A percentile compares a stretch with the other conserved stretches of the same genome.
phyloP scores from a whole-genome alignment of 2,113 vertebrate genomes.

The Sclerurus mexicanus region DNA sequence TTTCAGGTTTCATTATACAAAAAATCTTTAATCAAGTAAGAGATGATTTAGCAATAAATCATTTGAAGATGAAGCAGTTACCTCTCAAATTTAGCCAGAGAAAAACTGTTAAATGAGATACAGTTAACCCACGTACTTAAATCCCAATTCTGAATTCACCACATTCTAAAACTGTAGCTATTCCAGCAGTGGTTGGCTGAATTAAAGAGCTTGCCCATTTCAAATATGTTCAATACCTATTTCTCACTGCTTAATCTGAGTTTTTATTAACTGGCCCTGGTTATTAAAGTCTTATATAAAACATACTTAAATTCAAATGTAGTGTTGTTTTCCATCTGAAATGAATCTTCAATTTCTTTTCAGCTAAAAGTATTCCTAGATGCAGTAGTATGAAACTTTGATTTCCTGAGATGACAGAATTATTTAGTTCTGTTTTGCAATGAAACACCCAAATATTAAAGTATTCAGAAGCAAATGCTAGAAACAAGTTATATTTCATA shows the following conservation, averaged over 20 bases:
- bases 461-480: not conserved
- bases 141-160: not conserved
- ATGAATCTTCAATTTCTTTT: not conserved
- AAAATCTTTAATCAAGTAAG: not conserved
- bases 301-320: not conserved
- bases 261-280: not conserved
- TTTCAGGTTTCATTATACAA: not conserved
- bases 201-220: not conserved
- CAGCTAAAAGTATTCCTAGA: not conserved
- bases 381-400: not conserved
- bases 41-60: not conserved
- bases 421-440: not conserved
- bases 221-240: not conserved
- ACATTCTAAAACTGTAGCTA: not conserved
- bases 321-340: not conserved
- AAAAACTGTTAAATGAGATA: not conserved
- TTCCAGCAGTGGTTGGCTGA: not conserved
- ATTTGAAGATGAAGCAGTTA: not conserved
- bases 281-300: constrained; percentile 2
- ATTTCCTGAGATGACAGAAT: constrained; percentile 3
- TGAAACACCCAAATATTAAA: not conserved
- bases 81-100: not conserved
- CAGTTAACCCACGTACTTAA: not conserved
- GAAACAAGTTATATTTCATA: not conserved
- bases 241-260: not conserved